Evolutionary conservation across 2,797 vertebrate species (phyloP).

Genomic region (Poecilia picta): DNA sequence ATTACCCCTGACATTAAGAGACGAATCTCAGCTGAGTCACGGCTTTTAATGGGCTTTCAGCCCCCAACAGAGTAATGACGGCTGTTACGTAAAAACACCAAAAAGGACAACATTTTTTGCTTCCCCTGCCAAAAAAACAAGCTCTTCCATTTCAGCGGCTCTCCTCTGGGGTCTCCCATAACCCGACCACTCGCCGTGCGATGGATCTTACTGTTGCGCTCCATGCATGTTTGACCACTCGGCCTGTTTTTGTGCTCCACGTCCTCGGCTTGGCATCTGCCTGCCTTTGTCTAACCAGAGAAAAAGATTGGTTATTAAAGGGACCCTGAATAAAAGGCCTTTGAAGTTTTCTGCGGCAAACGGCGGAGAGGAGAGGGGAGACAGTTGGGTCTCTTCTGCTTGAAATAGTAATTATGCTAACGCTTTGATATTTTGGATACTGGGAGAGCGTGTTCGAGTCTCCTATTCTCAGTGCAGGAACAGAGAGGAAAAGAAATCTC

Average conservation of each 20-base stretch:
- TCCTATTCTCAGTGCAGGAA: constrained; percentile 61
- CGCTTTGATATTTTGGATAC: constrained; percentile 76
- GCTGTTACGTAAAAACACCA: constrained; percentile 45
- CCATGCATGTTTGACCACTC: constrained; percentile 51
- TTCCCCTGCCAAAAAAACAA: constrained; percentile 10
- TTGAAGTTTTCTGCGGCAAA: constrained; percentile 72
- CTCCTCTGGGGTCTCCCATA: constrained; percentile 40
- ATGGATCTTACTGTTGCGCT: constrained; percentile 53
- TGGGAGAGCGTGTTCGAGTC: constrained; percentile 51
- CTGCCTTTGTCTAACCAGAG: constrained; percentile 66
- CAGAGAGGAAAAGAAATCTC: constrained; percentile 38
- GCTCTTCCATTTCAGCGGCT: constrained; percentile 20
- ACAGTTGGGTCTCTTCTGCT: constrained; percentile 73
- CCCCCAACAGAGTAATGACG: constrained; percentile 33
- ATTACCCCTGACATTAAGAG: constrained; percentile 30
- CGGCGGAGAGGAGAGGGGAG: constrained; percentile 60
- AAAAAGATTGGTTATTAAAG: constrained; percentile 72
- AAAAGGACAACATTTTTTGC: constrained; percentile 37
- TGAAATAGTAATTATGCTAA: constrained; percentile 81
- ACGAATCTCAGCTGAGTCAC: constrained; percentile 50
- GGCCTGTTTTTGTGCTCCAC: constrained; percentile 63
- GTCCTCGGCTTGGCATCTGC: constrained; percentile 50
- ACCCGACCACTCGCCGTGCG: constrained; percentile 26
- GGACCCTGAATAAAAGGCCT: constrained; percentile 60
- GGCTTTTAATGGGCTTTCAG: constrained; percentile 42